phyloP scores from a whole-genome alignment of 2,113 vertebrate species.

The Excalfactoria chinensis region DNA sequence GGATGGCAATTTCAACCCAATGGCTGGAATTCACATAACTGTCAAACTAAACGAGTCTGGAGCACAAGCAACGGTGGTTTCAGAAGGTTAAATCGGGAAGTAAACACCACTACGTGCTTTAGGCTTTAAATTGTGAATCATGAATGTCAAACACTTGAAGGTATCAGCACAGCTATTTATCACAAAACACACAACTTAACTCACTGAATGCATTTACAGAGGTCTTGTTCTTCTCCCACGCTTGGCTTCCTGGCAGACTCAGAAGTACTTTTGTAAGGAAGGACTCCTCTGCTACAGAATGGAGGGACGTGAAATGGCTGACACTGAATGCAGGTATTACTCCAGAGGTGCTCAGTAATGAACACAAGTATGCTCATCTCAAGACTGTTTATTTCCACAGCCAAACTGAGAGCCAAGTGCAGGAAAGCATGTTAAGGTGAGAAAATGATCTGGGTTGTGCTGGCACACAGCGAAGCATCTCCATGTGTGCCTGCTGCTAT shows the following conservation, averaged over 20 bases:
- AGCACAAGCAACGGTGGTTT: background rate
- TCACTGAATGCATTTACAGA: slow-evolving; percentile 4
- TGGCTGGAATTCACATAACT: slow-evolving; percentile 26
- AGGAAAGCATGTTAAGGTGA: background rate
- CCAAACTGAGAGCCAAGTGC: background rate
- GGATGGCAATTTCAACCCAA: slow-evolving; percentile 10
- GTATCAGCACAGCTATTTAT: slow-evolving; percentile 28
- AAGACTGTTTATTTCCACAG: background rate
- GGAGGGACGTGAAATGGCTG: background rate
- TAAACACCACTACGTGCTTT: background rate
- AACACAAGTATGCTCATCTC: background rate
- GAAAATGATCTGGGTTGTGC: background rate
- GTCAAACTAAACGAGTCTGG: background rate
- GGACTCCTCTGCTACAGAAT: background rate
- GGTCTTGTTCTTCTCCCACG: background rate
- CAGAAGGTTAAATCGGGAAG: slow-evolving; percentile 30
- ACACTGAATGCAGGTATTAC: background rate
- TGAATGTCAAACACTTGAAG: slow-evolving; percentile 48
- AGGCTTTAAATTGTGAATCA: slow-evolving; percentile 38
- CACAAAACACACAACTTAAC: slow-evolving; percentile 48
- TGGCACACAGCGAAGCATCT: background rate
- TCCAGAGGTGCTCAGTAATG: background rate
- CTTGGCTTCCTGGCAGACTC: background rate
- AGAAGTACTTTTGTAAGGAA: background rate
- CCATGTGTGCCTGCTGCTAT: fast-evolving